These are phyloP conservation scores for Paracyclopina nana DNA, from an alignment of 1,140 invertebrate species.

Conservation along the genomic window DNA sequence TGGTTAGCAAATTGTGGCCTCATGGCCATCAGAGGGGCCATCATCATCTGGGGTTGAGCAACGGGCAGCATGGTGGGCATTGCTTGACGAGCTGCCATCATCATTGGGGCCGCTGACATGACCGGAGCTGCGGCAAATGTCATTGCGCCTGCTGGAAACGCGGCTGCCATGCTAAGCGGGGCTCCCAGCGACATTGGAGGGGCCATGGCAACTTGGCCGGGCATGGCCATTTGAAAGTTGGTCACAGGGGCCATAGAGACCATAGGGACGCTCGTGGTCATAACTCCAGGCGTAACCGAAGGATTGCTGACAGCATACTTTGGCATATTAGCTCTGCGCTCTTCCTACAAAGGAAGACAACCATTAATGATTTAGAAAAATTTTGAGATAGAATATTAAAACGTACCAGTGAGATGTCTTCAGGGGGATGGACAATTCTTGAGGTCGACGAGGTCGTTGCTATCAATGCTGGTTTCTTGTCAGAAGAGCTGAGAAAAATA, in stretches of 20 bases:
- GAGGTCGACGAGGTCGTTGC: constrained; percentile 58
- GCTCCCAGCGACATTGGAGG: background rate
- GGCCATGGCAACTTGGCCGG: too few relatives aligned
- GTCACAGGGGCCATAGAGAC: too few relatives aligned
- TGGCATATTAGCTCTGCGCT: background rate
- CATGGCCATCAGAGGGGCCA: too few relatives aligned
- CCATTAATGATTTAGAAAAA: background rate
- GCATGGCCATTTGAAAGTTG: too few relatives aligned
- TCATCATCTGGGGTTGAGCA: too few relatives aligned
- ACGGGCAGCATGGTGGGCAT: too few relatives aligned
- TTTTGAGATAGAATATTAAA: background rate
- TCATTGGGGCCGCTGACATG: too few relatives aligned
- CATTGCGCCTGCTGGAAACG: background rate
- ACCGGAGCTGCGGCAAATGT: too few relatives aligned
- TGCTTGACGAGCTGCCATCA: too few relatives aligned
- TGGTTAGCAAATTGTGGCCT: too few relatives aligned
- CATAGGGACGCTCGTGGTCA: too few relatives aligned
- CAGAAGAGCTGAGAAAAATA: constrained; percentile 23
- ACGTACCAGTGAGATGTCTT: constrained; percentile 66
- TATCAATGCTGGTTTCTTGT: constrained; percentile 47
- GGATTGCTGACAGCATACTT: background rate
- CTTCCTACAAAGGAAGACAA: background rate
- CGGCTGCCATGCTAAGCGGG: background rate
- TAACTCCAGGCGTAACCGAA: too few relatives aligned
- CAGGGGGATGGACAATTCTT: constrained; percentile 79